Evolutionary conservation across 1,140 invertebrate genomes (phyloP).

Genomic region (Nephotettix cincticeps): DNA sequence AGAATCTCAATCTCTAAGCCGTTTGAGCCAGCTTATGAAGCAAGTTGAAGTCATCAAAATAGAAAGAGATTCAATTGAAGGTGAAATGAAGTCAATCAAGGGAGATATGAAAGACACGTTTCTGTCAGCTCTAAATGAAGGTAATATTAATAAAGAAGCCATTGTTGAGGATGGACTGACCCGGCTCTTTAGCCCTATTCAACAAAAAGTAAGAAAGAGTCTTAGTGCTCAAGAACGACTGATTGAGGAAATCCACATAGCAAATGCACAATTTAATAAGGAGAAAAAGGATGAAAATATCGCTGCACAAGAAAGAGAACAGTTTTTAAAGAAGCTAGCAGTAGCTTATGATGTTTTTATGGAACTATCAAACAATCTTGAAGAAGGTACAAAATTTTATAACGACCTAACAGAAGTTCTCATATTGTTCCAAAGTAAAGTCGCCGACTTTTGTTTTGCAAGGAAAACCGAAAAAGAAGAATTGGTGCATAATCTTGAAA

Average conservation of each 20-base stretch:
- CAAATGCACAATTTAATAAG: background rate
- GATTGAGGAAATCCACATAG: background rate
- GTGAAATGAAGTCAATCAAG: background rate
- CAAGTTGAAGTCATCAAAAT: background rate
- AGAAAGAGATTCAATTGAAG: background rate
- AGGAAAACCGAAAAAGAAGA: constrained; percentile 99
- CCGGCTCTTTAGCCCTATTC: background rate
- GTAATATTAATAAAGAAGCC: background rate
- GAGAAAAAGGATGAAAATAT: too few species aligned
- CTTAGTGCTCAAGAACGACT: background rate
- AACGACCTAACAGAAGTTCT: background rate
- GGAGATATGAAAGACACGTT: background rate
- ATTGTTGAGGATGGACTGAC: background rate
- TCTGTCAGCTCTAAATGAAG: background rate
- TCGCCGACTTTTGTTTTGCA: constrained; percentile 97
- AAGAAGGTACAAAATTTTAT: background rate
- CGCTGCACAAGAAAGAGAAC: background rate
- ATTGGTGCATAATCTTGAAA: too few species aligned
- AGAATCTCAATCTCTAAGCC: background rate
- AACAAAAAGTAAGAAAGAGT: background rate
- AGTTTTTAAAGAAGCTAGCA: background rate
- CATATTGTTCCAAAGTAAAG: constrained; percentile 93
- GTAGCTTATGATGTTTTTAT: background rate
- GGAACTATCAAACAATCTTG: background rate
- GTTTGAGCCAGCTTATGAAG: background rate